Evolutionary conservation across 2,797 vertebrate genomes (phyloP).

Genomic region (Hybognathus amarus): DNA sequence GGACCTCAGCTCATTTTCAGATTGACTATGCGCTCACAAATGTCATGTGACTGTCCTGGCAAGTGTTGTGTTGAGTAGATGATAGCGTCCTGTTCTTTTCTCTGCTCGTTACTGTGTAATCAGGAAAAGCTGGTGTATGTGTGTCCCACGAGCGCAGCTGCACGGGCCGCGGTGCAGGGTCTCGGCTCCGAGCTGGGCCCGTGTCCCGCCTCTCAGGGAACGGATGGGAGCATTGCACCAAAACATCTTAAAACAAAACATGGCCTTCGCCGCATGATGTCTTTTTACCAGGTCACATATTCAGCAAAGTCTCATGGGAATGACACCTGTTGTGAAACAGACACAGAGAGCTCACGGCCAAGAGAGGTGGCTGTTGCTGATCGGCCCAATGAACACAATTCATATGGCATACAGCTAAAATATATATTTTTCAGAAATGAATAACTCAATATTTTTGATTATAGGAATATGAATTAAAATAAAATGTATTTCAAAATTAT

Average conservation of each 20-base stretch:
- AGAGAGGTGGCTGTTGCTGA: background rate
- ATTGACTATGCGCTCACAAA: background rate
- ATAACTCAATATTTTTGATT: background rate
- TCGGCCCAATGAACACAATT: background rate
- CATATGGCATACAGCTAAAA: background rate
- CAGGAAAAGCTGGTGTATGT: constrained; percentile 19
- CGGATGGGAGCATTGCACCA: constrained; percentile 7
- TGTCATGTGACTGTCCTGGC: background rate
- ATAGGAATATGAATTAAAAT: background rate
- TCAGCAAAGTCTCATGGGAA: constrained; percentile 39
- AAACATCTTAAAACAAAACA: constrained; percentile 38
- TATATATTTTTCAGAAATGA: background rate
- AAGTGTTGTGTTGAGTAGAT: background rate
- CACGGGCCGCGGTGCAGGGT: constrained; percentile 12
- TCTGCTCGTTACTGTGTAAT: constrained; percentile 29
- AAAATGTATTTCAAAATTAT: background rate
- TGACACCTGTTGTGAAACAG: constrained; percentile 10
- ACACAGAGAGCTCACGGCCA: background rate
- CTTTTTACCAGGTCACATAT: constrained; percentile 33
- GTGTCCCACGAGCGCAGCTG: constrained; percentile 44
- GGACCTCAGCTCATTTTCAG: background rate
- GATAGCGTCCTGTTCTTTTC: constrained; percentile 11
- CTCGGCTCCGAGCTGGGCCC: constrained; percentile 13
- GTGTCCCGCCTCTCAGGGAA: constrained; percentile 28
- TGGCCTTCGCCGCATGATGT: constrained; percentile 13